Evolutionary conservation across 2,113 vertebrate species (phyloP).

Genomic region (Odontesthes bonariensis): DNA sequence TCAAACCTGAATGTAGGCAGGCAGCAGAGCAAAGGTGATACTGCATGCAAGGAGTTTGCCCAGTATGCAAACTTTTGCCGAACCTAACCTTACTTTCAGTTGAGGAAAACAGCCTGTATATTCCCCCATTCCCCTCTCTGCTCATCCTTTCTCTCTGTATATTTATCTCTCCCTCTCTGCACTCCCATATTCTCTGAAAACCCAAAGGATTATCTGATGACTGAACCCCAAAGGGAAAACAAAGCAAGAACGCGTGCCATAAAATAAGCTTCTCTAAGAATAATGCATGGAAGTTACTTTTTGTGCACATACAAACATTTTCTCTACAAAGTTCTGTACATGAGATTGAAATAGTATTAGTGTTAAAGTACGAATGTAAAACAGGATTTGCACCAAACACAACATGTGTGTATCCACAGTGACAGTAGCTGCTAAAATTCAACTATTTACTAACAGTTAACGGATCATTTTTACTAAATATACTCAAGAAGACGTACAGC

Average conservation of each 20-base stretch:
- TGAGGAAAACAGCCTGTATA: background rate
- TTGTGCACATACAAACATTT: background rate
- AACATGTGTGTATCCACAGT: background rate
- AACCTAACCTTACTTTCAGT: background rate
- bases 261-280: conserved; percentile 23
- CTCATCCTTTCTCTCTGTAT: conserved; percentile 7
- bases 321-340: background rate
- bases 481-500: background rate
- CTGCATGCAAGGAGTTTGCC: background rate
- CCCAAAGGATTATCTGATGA: conserved; percentile 39
- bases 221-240: conserved; percentile 54
- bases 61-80: background rate
- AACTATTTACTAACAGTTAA: background rate
- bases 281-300: background rate
- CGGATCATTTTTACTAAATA: background rate
- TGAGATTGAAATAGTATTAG: background rate
- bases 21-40: conserved; percentile 17
- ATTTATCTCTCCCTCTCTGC: background rate
- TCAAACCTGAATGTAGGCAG: conserved; percentile 70
- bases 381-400: background rate
- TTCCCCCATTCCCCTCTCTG: background rate
- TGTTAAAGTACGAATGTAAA: background rate
- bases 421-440: background rate
- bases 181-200: background rate
- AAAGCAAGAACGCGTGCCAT: conserved; percentile 25